Percentiles rank a stretch among this genome's conserved stretches.
Evolutionary conservation across 2,797 vertebrate genomes (phyloP).

Genomic region (Glossophaga mutica): DNA sequence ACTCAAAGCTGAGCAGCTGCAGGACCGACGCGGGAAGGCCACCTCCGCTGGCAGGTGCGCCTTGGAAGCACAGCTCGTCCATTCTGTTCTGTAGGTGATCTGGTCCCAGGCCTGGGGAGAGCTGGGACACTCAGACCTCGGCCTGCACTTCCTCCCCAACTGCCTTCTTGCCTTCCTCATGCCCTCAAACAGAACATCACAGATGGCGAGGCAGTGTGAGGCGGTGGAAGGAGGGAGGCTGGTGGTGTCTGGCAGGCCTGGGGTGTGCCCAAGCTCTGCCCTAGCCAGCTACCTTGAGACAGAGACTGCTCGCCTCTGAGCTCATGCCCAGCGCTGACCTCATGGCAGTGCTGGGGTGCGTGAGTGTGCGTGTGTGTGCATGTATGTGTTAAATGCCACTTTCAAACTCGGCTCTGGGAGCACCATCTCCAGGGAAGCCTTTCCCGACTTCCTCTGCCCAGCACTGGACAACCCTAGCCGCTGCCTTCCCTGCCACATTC

Average conservation of each 20-base stretch:
- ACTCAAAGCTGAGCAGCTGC: conserved; percentile 24
- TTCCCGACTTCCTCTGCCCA: background rate
- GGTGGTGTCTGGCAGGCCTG: background rate
- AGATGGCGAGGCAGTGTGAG: background rate
- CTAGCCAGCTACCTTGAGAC: background rate
- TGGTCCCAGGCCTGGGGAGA: background rate
- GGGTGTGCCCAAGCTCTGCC: background rate
- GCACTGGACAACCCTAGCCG: background rate
- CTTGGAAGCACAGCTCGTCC: background rate
- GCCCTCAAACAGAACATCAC: background rate
- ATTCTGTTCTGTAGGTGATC: background rate
- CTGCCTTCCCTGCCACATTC: background rate
- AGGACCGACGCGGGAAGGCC: background rate
- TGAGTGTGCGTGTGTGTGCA: fast-evolving
- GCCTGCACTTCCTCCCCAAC: background rate
- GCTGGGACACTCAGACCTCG: background rate
- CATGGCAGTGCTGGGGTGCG: fast-evolving
- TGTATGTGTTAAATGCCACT: background rate
- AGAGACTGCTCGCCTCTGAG: background rate
- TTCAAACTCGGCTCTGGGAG: background rate
- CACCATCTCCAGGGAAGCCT: background rate
- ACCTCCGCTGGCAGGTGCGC: background rate
- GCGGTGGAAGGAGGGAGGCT: background rate
- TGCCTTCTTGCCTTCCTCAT: background rate
- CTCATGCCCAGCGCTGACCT: background rate